A percentile compares a stretch with the other conserved stretches of the same genome.
These are phyloP conservation scores for Agriopis leucophaearia DNA, from an alignment of 2,888 invertebrate genomes.

Conservation along the genomic window DNA sequence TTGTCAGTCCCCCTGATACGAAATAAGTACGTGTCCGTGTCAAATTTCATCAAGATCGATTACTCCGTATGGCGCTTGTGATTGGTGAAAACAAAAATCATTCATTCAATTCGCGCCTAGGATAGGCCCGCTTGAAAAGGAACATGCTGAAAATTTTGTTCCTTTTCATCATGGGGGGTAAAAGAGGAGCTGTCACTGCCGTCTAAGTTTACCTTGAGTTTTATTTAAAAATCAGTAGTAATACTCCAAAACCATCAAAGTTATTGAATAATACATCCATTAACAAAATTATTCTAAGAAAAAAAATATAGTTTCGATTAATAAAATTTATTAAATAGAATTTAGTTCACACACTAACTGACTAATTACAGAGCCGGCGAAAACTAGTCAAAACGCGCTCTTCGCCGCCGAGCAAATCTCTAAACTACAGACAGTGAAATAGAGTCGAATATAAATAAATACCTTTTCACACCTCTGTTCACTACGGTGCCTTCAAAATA, in stretches of 20 bases:
- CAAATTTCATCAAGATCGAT: too few relatives aligned
- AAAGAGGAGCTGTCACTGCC: too few relatives aligned
- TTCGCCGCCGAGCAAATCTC: background rate
- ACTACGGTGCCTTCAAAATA: background rate
- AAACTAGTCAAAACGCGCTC: background rate
- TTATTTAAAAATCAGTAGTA: conserved; percentile 5
- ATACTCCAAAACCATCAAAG: background rate
- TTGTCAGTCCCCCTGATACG: too few relatives aligned
- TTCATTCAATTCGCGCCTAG: too few relatives aligned
- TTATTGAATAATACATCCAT: background rate
- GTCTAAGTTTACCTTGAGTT: background rate
- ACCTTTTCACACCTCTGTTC: background rate
- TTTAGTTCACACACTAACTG: conserved; percentile 37
- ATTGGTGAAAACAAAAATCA: too few relatives aligned
- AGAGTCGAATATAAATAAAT: conserved; percentile 3
- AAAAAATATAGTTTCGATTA: conserved; percentile 10
- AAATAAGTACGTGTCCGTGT: too few relatives aligned
- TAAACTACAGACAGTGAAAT: background rate
- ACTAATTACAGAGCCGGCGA: background rate
- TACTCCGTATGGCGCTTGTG: too few relatives aligned
- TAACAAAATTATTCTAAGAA: background rate
- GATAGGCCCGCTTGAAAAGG: too few relatives aligned
- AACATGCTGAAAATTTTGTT: too few relatives aligned
- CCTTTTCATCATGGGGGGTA: too few relatives aligned
- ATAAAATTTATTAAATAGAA: conserved; percentile 23